Base-by-base conservation (phyloP, 30 jellyfish, hydroid and myxozoan genomes). In the Morbakka virulenta region DNA sequence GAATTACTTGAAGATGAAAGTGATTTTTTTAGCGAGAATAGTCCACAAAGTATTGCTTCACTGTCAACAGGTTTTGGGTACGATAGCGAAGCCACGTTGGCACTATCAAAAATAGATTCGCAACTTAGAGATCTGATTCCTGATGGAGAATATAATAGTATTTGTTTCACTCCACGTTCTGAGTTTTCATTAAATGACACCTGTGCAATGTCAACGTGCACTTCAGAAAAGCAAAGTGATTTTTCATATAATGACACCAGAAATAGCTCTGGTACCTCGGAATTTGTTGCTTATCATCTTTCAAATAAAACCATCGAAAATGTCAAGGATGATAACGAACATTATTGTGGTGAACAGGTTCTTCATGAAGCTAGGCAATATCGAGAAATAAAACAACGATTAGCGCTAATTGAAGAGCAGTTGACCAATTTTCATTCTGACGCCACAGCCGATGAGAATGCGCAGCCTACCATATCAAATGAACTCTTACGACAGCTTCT, bases 1-100 rank as follows among this genome's bases (percentile, higher is more conserved):
- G 89, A 79, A 51, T 35, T 79, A 23, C 64, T 79, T 24, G 52
- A 79, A 12, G 91, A 67, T 31, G 89, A 68, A 9, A 79, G 53
- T 28, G 91, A 79, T 69, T 31, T 79, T 12, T 30, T 79, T 1
- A 12, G 67, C 29, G 87, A 13, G 3, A 88, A 79, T 4, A 69
- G 68, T 36, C 89, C 91, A 17, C 68, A 62, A 65, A 22, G 84
- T 1, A 17, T 66, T 14, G 63, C 84, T 21, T 23, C 85, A 3
- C 20, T 62, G 17, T 25, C 6, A 28, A 25, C 26, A 23, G 84
- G 84, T n/a, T 72, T 61, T 64, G 52, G 36, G 2, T 79, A 26
- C 69, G 48, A 32, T 11, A 11, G 35, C 12, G 81, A 68, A 24
- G 64, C 70, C 3, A 26, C 28, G 22, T 11, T 17, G 27, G 68